phyloP scores from a whole-genome alignment of 2,797 vertebrate species.

The Sylvia borin region DNA sequence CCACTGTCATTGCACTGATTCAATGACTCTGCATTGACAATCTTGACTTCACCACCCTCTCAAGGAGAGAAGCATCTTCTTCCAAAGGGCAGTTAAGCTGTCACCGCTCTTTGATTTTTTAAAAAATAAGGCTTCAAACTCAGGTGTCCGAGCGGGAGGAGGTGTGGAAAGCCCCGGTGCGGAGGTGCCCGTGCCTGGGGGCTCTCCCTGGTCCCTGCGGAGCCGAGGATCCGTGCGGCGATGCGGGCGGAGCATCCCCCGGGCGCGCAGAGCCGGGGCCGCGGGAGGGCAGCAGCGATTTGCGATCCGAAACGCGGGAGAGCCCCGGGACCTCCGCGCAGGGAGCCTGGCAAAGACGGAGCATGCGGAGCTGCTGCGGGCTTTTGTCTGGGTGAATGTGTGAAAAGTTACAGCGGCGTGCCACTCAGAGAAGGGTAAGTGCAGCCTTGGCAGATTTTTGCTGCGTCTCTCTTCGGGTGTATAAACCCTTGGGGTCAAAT shows the following conservation, averaged over 20 bases:
- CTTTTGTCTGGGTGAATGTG: background rate
- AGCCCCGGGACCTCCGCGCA: accelerated
- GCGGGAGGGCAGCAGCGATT: slow-evolving; percentile 56
- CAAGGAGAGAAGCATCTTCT: background rate
- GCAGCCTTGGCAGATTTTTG: background rate
- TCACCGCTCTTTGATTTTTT: background rate
- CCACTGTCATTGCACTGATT: background rate
- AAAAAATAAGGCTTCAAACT: background rate
- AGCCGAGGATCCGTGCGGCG: accelerated
- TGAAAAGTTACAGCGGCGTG: background rate
- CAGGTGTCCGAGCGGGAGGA: background rate
- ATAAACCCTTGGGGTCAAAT: background rate
- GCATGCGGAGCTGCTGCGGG: accelerated
- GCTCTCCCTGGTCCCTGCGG: background rate
- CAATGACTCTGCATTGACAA: background rate
- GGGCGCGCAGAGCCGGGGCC: background rate
- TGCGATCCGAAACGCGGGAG: accelerated
- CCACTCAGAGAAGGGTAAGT: background rate
- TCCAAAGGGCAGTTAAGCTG: background rate
- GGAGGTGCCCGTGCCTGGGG: background rate
- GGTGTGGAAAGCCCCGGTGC: background rate
- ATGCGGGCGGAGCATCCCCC: background rate
- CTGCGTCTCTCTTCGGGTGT: background rate
- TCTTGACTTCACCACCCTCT: background rate
- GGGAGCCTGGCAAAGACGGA: background rate